Base-by-base conservation (phyloP, 2,113 vertebrate genomes). In the Puma concolor region DNA sequence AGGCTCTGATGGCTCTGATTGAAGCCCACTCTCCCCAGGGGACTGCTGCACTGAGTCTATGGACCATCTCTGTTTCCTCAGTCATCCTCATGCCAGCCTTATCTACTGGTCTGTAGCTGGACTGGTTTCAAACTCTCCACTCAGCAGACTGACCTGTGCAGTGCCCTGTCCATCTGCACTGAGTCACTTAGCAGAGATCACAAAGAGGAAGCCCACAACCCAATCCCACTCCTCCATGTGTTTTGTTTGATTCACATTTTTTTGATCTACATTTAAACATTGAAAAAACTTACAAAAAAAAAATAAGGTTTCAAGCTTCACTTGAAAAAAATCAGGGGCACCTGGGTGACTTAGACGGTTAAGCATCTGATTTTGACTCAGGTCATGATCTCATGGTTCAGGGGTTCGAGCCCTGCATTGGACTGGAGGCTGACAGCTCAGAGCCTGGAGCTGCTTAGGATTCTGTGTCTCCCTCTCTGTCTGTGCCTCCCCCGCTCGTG, bases 161-260 rank as follows among this genome's bases (percentile, higher is more conserved):
- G 36, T 29, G 48, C 4, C 31, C 5, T 1, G 0, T 84, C 19
- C 4, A 41, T 29, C n/a, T 0, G 0, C 15, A 71, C 6, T 8
- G 54, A 33, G 54, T 77, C 95, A 57, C 27, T 31, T 83, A 48
- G 19, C 44, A 33, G 14, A 79, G 13, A n/a, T 76, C 74, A 69
- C 12, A 6, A n/a, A 60, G 12, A 66, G 41, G 13, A 82, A 91
- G 10, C 54, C 10, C 0, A 1, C 3, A 69, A 15, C 25, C 36
- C 31, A 38, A 72, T 66, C 63, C n/a, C 63, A 9, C 29, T 67
- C 29, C 64, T 88, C 52, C 1, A 7, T 25, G 10, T 44, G 54
- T 33, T 96, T 67, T 25, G 4, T 44, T 64, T 93, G 44, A 88
- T 33, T 44, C 14, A 50, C 48, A 41, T 60, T 11, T 79, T 41